Evolutionary conservation across 35 echinoderm and acorn worm species (phyloP).

Genomic region (Heliocidaris tuberculata): DNA sequence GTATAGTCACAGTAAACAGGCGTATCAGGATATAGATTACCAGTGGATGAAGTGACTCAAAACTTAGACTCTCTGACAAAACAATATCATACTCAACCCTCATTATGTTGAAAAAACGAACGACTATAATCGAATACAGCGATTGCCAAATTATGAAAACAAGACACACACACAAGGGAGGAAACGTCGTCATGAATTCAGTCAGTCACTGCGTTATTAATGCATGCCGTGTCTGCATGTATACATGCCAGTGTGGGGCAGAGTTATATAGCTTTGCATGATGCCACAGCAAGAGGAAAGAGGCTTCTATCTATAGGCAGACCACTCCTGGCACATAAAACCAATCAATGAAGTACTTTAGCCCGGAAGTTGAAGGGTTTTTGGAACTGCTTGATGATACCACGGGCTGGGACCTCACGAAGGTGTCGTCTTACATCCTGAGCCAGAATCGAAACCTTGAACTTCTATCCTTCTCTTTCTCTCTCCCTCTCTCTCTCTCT

Average conservation of each 20-base stretch:
- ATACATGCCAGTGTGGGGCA: neutral
- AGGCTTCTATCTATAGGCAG: neutral
- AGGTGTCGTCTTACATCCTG: neutral
- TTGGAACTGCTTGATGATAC: constrained; percentile 2
- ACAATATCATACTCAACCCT: neutral
- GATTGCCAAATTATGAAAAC: neutral
- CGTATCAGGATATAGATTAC: neutral
- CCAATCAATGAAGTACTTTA: constrained; percentile 43
- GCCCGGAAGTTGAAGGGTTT: constrained; percentile 38
- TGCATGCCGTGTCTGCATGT: neutral
- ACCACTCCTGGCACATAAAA: constrained; percentile 30
- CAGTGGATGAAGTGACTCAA: neutral
- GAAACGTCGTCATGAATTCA: constrained; percentile 2
- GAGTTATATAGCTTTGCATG: neutral
- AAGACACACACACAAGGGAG: neutral
- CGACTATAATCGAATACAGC: neutral
- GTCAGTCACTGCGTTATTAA: neutral
- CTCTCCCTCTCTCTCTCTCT: neutral
- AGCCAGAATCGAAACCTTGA: neutral
- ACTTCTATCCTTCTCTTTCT: neutral
- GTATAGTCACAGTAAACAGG: neutral
- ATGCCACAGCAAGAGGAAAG: neutral
- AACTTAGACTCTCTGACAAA: neutral
- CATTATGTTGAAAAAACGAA: neutral
- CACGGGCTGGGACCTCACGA: neutral